Conservation (phyloP, 2,113 vertebrate species). For the Oenanthe oenanthe region DNA sequence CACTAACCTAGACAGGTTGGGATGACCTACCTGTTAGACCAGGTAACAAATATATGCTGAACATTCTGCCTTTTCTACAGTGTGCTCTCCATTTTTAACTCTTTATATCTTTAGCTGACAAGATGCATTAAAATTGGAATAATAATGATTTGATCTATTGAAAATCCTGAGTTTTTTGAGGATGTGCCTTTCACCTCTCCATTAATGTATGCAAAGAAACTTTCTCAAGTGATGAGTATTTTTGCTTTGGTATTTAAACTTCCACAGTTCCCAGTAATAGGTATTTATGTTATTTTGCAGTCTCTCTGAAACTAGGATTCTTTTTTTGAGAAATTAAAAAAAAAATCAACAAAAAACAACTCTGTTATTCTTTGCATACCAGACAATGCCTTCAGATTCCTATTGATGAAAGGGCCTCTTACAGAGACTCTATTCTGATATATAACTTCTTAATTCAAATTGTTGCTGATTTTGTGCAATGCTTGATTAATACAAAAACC, state of each 20-base stretch:
- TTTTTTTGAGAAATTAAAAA: not conserved
- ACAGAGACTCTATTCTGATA: not conserved
- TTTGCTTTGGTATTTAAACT: not conserved
- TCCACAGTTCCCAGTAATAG: not conserved
- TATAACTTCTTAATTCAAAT: not conserved
- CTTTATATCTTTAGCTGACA: not conserved
- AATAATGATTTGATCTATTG: not conserved
- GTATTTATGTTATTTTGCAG: not conserved
- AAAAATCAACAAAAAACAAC: not conserved
- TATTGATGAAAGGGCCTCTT: not conserved
- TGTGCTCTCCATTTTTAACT: not conserved
- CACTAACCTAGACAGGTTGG: not conserved
- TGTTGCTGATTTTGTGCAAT: not conserved
- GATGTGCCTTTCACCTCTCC: not conserved
- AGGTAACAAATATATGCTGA: not conserved
- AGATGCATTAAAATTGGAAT: not conserved
- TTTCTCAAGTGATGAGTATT: not conserved
- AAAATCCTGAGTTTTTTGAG: not conserved
- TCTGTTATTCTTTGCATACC: not conserved
- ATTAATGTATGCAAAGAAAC: not conserved
- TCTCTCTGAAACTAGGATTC: not conserved
- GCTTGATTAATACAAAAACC: not conserved
- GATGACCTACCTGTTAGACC: not conserved
- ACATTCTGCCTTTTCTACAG: not conserved
- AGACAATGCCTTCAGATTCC: not conserved